Percentiles rank a stretch among this genome's conserved stretches.
Evolutionary conservation across 2,797 vertebrate species (phyloP).

Genomic region (Crocodylus rhombifer): DNA sequence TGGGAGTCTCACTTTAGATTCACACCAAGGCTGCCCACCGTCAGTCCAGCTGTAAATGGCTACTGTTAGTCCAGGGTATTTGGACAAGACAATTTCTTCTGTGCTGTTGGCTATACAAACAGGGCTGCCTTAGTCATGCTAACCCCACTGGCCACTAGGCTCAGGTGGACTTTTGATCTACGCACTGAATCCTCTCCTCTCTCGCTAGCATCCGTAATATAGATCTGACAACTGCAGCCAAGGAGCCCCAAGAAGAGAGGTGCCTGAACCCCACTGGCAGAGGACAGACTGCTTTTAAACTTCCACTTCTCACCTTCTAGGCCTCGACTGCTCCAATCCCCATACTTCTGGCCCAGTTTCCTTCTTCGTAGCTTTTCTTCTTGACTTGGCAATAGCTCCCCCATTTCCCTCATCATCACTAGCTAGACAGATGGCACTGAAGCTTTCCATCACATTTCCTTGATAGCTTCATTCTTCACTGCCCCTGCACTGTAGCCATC

Average conservation of each 20-base stretch:
- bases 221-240: not conserved
- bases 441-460: not conserved
- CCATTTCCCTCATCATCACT: not conserved
- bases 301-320: not conserved
- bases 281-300: not conserved
- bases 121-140: too few relatives aligned
- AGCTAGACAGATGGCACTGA: not conserved
- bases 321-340: not conserved
- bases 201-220: not conserved
- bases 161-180: not conserved
- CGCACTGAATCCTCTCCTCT: not conserved
- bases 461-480: rapidly evolving
- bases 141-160: too few relatives aligned
- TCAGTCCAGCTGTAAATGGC: too few relatives aligned
- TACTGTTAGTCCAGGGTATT: too few relatives aligned
- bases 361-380: not conserved
- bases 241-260: not conserved
- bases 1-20: too few relatives aligned
- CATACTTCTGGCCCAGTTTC: not conserved
- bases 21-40: too few relatives aligned
- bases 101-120: too few relatives aligned
- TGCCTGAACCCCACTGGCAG: not conserved
- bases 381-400: not conserved
- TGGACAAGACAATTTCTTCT: too few relatives aligned
- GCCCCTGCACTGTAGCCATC: not conserved